Conservation (phyloP, 2,888 invertebrate species). For the Eilema sororculum region DNA sequence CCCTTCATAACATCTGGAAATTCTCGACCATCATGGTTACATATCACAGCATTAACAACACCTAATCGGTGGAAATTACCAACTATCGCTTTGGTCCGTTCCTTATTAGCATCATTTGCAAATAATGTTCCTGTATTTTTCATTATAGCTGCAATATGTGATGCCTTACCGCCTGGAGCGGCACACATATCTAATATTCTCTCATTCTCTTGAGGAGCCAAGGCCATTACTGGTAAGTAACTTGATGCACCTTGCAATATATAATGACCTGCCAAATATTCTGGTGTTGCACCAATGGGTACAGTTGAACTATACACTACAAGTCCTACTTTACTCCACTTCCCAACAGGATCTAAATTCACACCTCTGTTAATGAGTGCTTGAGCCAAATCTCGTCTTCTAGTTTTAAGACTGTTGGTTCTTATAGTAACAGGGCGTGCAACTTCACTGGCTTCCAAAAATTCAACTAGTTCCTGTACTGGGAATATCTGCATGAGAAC, state of each 20-base stretch:
- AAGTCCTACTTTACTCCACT: constrained; percentile 99
- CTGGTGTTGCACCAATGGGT: constrained; percentile 99
- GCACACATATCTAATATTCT: constrained; percentile 98
- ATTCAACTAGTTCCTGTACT: constrained; percentile 95
- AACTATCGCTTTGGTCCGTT: constrained; percentile 95
- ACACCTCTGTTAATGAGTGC: constrained; percentile 98
- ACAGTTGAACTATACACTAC: constrained; percentile 98
- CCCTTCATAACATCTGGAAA: constrained; percentile 94
- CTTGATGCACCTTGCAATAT: constrained; percentile 98
- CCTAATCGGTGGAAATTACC: constrained; percentile 99
- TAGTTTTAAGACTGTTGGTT: constrained; percentile 97
- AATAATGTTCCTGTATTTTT: constrained; percentile 98
- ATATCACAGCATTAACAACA: constrained; percentile 96
- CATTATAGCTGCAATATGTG: constrained; percentile 99
- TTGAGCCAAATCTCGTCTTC: constrained; percentile 96
- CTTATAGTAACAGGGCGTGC: constrained; percentile 98
- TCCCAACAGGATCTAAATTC: constrained; percentile 98
- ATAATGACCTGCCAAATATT: constrained; percentile 99
- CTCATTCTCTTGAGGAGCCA: constrained; percentile 98
- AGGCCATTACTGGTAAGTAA: constrained; percentile 98
- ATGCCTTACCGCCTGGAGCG: constrained; percentile 99
- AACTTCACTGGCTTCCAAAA: constrained; percentile 98
- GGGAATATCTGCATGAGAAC: constrained; percentile 96
- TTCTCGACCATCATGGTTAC: constrained; percentile 95
- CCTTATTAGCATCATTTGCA: constrained; percentile 97